Evolutionary conservation across 1,140 invertebrate species (phyloP), one percentile per base, ranked within the genome.

Genomic region (Drosophila arizonae): DNA sequence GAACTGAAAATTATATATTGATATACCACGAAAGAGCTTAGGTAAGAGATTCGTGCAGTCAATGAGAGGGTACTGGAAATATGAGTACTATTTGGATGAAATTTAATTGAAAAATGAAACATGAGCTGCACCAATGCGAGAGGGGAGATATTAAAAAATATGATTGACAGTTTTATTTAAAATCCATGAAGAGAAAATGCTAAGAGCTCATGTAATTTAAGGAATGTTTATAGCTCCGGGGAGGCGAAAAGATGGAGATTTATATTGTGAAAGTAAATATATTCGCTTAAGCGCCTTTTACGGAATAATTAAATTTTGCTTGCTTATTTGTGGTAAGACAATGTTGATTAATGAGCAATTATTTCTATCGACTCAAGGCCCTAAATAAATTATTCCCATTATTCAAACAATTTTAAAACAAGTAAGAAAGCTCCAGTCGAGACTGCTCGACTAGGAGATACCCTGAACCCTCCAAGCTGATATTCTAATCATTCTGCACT

Each of bases 41-140:
- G 9, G 26, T 45, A 45, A 45, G 33, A 61, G 39, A 17, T 60
- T 36, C 17, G 30, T n/a, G 55, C 15, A 54, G 28, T 15, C 28
- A 30, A 1, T 30, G 4, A n/a, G 51, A 71, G 66, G 24, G 69
- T 55, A 50, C 24, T 48, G 39, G 70, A 72, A 72, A 72, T 43
- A 10, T 33, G 64, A 72, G 64, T 41, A 60, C 15, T 33, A 48
- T 24, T 45, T 58, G 30, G 17, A 28, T 30, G 45, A 36, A 55
- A 72, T 60, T 72, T 72, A 68, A 72, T 72, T 72, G 56, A 60
- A 55, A 68, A 41, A 55, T 68, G 70, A 68, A 72, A 72, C 56
- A 54, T 72, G 56, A 72, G 70, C 56, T 46, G 9, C 28, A 54
- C 41, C 65, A 36, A 54, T n/a, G 24, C 56, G 1, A 28, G 43